A percentile compares a stretch with the other conserved stretches of the same genome.
Conservation (phyloP, 2,113 vertebrate genomes). For the Regulus satrapa region DNA sequence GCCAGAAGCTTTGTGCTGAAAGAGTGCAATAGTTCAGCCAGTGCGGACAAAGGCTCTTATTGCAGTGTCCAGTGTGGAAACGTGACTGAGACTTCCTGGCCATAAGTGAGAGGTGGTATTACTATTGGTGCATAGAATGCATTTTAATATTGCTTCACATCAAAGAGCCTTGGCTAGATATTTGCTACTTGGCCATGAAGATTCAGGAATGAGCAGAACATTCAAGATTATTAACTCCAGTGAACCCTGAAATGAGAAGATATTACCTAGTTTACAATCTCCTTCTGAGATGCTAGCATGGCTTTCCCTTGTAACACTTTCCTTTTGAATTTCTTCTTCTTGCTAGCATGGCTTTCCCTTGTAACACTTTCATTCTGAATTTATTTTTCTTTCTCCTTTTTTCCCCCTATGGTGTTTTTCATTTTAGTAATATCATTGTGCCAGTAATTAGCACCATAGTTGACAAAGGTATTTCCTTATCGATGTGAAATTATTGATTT, state of each 20-base stretch:
- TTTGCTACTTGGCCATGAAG: slow-evolving; percentile 27
- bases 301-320: not conserved
- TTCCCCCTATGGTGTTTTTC: not conserved
- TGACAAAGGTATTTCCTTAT: not conserved
- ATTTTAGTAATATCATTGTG: not conserved
- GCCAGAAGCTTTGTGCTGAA: not conserved
- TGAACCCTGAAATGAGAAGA: slow-evolving; percentile 51
- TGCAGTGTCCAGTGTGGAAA: not conserved
- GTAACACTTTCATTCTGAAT: not conserved
- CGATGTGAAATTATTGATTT: not conserved
- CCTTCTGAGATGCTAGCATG: not conserved
- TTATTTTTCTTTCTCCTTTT: not conserved
- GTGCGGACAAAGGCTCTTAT: not conserved
- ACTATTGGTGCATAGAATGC: not conserved
- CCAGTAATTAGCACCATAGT: not conserved
- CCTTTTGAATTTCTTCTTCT: not conserved
- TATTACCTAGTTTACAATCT: not conserved
- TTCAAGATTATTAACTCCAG: slow-evolving; percentile 44
- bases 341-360: not conserved
- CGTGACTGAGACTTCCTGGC: rapidly evolving
- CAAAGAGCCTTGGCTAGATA: not conserved
- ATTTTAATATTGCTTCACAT: not conserved
- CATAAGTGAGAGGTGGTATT: not conserved
- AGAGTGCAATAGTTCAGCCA: not conserved
- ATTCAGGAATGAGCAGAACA: slow-evolving; percentile 12